These are phyloP conservation scores for Ophiothrix spiculata DNA, from an alignment of 35 echinoderm and acorn worm genomes.

Conservation along the genomic window DNA sequence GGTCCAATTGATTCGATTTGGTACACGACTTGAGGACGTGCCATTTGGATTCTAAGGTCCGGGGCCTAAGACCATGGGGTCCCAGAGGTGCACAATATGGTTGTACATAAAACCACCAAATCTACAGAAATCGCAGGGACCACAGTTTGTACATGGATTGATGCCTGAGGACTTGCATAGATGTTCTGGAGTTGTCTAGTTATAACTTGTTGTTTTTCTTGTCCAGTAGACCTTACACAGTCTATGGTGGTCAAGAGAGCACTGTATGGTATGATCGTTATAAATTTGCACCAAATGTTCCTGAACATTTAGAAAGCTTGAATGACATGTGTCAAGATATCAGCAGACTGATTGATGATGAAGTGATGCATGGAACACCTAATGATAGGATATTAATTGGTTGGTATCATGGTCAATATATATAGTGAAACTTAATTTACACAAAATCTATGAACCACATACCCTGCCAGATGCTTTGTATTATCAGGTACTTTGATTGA, in stretches of 20 bases:
- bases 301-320: constrained; percentile 61
- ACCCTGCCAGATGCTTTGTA: too few species aligned
- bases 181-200: too few species aligned
- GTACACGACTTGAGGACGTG: too few species aligned
- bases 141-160: too few species aligned
- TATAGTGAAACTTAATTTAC: too few species aligned
- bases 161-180: too few species aligned
- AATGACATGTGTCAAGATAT: constrained; percentile 60
- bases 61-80: background rate
- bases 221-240: constrained; percentile 69
- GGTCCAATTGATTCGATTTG: too few species aligned
- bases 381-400: constrained; percentile 68
- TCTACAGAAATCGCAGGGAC: background rate
- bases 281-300: constrained; percentile 57
- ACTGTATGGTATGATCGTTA: constrained; percentile 84
- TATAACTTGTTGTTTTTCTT: too few species aligned
- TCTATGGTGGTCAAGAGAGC: constrained; percentile 55
- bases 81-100: background rate
- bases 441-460: too few species aligned
- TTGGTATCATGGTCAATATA: constrained; percentile 47
- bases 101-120: background rate
- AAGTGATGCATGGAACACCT: constrained; percentile 55
- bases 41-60: background rate
- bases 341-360: constrained; percentile 48
- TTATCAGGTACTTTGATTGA: too few species aligned